Conservation (phyloP, 2,797 vertebrate species). For the Scarus forsteni region DNA sequence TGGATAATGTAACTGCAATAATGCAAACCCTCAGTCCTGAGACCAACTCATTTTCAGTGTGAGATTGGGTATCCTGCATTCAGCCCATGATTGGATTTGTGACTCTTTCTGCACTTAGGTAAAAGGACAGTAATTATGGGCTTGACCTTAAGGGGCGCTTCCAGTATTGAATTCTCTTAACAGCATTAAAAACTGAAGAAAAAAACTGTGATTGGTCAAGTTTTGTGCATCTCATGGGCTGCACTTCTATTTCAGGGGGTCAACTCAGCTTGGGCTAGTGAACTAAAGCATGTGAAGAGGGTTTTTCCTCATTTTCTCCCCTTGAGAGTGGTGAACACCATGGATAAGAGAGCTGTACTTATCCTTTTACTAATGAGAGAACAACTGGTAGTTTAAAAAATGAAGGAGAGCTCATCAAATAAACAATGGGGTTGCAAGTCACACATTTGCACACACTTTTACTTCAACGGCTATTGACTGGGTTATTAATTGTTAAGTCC, state of each 20-base stretch:
- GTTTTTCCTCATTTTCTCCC: slow-evolving; percentile 1
- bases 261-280: slow-evolving; percentile 40
- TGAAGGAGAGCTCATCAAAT: too few species aligned
- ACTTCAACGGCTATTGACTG: too few species aligned
- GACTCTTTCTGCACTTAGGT: slow-evolving; percentile 60
- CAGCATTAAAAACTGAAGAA: slow-evolving; percentile 59
- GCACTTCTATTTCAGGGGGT: slow-evolving; percentile 40
- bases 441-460: too few species aligned
- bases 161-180: slow-evolving; percentile 44
- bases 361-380: not conserved
- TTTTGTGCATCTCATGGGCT: slow-evolving; percentile 53
- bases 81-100: slow-evolving; percentile 64
- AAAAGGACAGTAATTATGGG: slow-evolving; percentile 69
- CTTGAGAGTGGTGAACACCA: not conserved
- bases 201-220: slow-evolving; percentile 52
- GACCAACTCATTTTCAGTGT: slow-evolving; percentile 55
- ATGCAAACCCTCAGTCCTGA: slow-evolving; percentile 44
- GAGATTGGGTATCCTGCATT: slow-evolving; percentile 54
- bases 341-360: not conserved
- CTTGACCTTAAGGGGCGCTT: slow-evolving; percentile 66
- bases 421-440: too few species aligned
- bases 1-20: slow-evolving; percentile 56
- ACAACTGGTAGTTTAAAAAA: not conserved
- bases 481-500: too few species aligned
- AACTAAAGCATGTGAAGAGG: slow-evolving; percentile 11